These are phyloP conservation scores for Hemiprocne comata DNA, from an alignment of 2,113 vertebrate species.

Conservation along the genomic window DNA sequence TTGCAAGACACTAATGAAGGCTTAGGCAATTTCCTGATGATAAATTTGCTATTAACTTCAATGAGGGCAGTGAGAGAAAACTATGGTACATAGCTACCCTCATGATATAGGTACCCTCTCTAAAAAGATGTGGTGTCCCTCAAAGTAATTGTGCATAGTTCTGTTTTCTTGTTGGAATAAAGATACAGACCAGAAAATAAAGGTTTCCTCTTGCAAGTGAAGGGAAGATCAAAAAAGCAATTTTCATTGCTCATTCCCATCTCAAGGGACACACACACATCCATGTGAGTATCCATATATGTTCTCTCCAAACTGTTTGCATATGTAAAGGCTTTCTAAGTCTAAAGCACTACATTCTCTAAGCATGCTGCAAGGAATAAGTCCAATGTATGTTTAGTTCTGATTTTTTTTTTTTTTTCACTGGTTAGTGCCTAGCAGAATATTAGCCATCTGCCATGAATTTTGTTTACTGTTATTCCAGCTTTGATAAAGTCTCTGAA, in stretches of 20 bases:
- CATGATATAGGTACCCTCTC: not conserved
- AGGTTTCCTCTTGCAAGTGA: not conserved
- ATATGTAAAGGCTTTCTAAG: not conserved
- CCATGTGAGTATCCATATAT: not conserved
- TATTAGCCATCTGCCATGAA: not conserved
- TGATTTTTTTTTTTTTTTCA: not conserved
- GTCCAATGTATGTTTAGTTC: not conserved
- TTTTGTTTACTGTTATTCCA: not conserved
- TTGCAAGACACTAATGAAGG: not conserved
- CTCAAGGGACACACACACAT: not conserved
- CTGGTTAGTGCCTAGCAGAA: not conserved
- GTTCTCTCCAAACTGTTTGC: not conserved
- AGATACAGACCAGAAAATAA: not conserved
- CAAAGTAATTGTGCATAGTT: not conserved
- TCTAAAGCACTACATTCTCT: not conserved
- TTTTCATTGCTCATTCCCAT: not conserved
- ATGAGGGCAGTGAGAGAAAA: not conserved
- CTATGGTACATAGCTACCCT: not conserved
- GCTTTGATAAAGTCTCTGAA: conserved; percentile 12
- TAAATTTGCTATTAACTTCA: not conserved
- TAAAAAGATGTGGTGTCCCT: not conserved
- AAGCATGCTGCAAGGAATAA: not conserved
- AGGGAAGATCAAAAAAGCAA: not conserved
- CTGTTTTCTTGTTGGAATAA: not conserved
- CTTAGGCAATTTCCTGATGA: not conserved